These are phyloP conservation scores for Brachionus sp. DNA, from an alignment of 1,140 invertebrate species.

Conservation along the genomic window DNA sequence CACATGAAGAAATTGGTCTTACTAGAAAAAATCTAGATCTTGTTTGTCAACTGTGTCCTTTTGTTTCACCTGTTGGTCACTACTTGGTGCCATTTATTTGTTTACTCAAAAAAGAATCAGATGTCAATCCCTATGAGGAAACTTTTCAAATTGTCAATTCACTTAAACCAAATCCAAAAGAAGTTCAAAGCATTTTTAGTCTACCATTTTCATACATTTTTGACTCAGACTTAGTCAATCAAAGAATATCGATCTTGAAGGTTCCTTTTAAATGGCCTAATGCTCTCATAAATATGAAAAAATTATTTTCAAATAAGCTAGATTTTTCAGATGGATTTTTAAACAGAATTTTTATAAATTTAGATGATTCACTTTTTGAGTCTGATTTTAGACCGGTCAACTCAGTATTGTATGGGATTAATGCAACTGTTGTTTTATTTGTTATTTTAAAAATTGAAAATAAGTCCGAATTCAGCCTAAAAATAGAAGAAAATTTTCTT, in stretches of 20 bases:
- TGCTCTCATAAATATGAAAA: neutral
- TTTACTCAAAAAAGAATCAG: neutral
- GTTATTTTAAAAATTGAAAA: neutral
- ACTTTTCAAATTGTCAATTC: neutral
- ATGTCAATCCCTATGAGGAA: neutral
- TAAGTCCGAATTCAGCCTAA: neutral
- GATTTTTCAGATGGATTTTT: conserved; percentile 2
- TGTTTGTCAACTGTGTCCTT: conserved; percentile 20
- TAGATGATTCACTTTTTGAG: conserved; percentile 14
- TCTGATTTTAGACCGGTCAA: neutral
- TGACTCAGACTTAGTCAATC: neutral
- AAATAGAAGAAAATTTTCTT: neutral
- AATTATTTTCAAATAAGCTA: neutral
- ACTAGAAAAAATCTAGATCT: neutral
- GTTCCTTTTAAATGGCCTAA: neutral
- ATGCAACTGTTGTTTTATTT: conserved; percentile 20
- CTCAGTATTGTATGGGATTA: conserved; percentile 24
- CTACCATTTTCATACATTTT: conserved; percentile 14
- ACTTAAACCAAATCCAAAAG: conserved; percentile 10
- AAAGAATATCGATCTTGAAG: neutral
- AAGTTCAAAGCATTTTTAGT: conserved; percentile 25
- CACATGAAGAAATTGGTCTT: conserved; percentile 42
- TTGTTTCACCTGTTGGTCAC: conserved; percentile 38
- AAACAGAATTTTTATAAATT: neutral
- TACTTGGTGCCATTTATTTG: conserved; percentile 7